Base-by-base conservation (phyloP, 2,888 invertebrate genomes). In the Altica lythri region DNA sequence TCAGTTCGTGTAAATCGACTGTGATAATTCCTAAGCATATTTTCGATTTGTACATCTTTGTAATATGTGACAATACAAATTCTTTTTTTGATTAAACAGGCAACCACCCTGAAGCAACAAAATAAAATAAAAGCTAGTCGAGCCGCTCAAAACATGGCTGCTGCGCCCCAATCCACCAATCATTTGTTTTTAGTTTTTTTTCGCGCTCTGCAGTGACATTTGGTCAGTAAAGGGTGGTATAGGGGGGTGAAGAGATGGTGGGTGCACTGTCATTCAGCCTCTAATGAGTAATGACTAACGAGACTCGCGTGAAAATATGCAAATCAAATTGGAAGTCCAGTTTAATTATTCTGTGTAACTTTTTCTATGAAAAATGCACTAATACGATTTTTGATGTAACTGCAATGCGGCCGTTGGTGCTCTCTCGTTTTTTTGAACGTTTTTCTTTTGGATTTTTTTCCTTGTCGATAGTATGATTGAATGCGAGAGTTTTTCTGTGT, bases 201-300 rank as follows among this genome's bases (percentile, higher is more conserved):
- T 57, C 67, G 64, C 68, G 63, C 69, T 68, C 64, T 69, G 68
- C 71, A 72, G 72, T 72, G 74, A 74, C 74, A 74, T 73, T 74
- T 72, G 71, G 71, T 66, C 69, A 67, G 56, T 44, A 63, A 57
- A 59, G 59, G 67, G 59, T 47, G 59, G 63, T 63, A 61, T 60
- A 48, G 53, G 61, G 59, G 55, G 56, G 52, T 47, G 53, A 55
- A 45, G 48, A 55, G 54, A 50, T 51, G 55, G 59, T 55, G 68
- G 67, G 66, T 68, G 67, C 68, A 69, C 70, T 71, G 74, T 74
- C 74, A 73, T 72, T 72, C 72, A 73, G 71, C 68, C 70, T 70
- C 74, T 76, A 76, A 76, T 76, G 76, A 76, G 75, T 75, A 76
- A 76, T 76, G 76, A 76, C 76, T 76, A 76, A 77, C 76, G 76